Evolutionary conservation across 2,113 vertebrate species (phyloP).

Genomic region (Rattus norvegicus): GRCr8 NC_086032.1:14022001-14022500

Average conservation of each 20-base stretch:
- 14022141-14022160: not conserved
- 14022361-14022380: not conserved
- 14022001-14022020: not conserved
- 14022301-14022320: no score
- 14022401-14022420: not conserved
- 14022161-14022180: not conserved
- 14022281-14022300: not conserved
- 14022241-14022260: not conserved
- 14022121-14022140: not conserved
- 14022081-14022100: not conserved
- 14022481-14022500: not conserved
- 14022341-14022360: not conserved
- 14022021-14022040: not conserved
- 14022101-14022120: not conserved
- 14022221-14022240: not conserved
- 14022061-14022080: conserved; percentile 12
- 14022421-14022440: not conserved
- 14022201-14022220: not conserved
- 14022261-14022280: not conserved
- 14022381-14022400: not conserved
- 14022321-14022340: no score
- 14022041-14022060: not conserved
- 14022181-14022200: not conserved
- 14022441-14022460: not conserved
- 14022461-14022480: not conserved